Conservation (phyloP, 1,140 invertebrate species). For the Meloidogyne hapla region DNA sequence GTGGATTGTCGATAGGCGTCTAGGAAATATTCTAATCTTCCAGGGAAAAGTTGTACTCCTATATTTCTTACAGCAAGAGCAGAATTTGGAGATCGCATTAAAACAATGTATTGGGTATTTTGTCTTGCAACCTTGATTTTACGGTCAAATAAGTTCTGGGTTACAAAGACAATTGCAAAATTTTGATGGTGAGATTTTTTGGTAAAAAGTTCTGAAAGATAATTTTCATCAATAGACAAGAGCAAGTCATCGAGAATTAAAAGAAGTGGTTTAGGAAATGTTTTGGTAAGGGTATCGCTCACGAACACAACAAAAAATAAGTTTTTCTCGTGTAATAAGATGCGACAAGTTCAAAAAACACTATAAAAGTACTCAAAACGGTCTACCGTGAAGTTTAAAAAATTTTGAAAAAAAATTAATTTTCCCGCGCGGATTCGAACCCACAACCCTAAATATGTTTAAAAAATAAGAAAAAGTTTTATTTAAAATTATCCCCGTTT, state of each 20-base stretch:
- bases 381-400: too few relatives aligned
- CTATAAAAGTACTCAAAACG: too few relatives aligned
- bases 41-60: slow-evolving; percentile 30
- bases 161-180: slow-evolving; percentile 30
- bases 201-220: slow-evolving; percentile 23
- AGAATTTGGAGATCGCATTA: slow-evolving; percentile 29
- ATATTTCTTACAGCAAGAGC: slow-evolving; percentile 28
- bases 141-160: slow-evolving; percentile 32
- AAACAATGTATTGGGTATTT: slow-evolving; percentile 32
- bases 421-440: too few relatives aligned
- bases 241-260: slow-evolving; percentile 27
- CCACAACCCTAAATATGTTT: too few relatives aligned
- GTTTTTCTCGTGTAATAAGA: too few relatives aligned
- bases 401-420: too few relatives aligned
- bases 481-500: too few relatives aligned
- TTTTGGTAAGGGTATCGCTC: too few relatives aligned
- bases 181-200: slow-evolving; percentile 33
- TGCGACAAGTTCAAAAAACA: too few relatives aligned
- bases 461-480: too few relatives aligned
- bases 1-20: slow-evolving; percentile 26
- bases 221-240: slow-evolving; percentile 11
- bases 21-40: slow-evolving; percentile 32
- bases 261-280: slow-evolving; percentile 11
- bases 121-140: slow-evolving; percentile 29
- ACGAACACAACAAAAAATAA: too few relatives aligned